Percentiles rank a stretch among this genome's conserved stretches.
phyloP scores from a whole-genome alignment of 1,140 invertebrate species.

The Tetramorium parvispinum region DNA sequence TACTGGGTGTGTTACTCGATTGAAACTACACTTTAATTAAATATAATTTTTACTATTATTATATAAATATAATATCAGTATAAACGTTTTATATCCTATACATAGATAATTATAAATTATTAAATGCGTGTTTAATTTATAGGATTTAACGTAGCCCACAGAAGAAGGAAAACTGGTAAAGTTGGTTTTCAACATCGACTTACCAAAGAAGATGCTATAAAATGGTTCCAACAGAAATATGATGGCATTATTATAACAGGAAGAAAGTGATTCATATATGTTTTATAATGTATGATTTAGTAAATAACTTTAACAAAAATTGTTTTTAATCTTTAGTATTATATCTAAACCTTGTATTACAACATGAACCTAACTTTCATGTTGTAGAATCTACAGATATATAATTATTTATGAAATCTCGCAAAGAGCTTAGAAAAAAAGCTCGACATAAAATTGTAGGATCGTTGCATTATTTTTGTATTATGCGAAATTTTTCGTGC shows the following conservation, averaged over 20 bases:
- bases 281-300: neutral
- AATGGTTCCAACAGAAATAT: slow-evolving; percentile 99
- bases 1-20: slow-evolving; percentile 86
- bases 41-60: neutral
- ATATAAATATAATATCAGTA: no score
- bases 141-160: slow-evolving; percentile 98
- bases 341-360: no score
- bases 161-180: slow-evolving; percentile 95
- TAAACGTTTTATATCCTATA: no score
- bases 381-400: no score
- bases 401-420: no score
- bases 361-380: no score
- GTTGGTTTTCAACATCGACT: slow-evolving; percentile 97
- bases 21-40: slow-evolving; percentile 79
- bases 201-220: slow-evolving; percentile 99
- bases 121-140: slow-evolving; percentile 69
- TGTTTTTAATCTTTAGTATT: no score
- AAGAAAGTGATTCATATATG: slow-evolving; percentile 88
- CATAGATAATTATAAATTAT: neutral
- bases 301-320: neutral
- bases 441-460: no score
- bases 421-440: no score
- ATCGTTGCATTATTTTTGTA: no score
- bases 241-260: slow-evolving; percentile 95
- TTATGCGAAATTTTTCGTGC: no score